A percentile compares a stretch with the other conserved stretches of the same genome.
These are phyloP conservation scores for Aphis gossypii DNA, from an alignment of 1,140 invertebrate species.

Conservation along the genomic window DNA sequence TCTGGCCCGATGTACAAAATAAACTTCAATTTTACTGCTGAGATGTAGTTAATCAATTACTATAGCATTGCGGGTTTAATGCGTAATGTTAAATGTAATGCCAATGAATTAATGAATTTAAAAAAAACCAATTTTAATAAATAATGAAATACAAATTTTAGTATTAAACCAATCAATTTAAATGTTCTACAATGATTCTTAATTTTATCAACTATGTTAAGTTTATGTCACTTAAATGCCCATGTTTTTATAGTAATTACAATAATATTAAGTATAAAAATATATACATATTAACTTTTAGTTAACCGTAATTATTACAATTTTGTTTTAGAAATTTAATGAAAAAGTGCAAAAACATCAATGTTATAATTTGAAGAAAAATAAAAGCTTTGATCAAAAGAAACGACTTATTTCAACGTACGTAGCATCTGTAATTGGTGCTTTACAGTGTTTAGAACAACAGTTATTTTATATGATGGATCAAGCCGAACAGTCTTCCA, in stretches of 20 bases:
- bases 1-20: neutral
- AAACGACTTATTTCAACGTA: conserved; percentile 19
- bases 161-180: neutral
- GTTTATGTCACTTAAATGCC: neutral
- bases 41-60: neutral
- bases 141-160: neutral
- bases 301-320: neutral
- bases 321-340: neutral
- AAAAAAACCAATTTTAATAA: neutral
- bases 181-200: no score
- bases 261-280: neutral
- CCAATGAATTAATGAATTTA: no score
- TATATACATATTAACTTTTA: neutral
- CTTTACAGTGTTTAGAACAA: conserved; percentile 42
- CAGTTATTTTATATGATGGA: neutral
- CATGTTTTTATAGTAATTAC: neutral
- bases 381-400: neutral
- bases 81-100: neutral
- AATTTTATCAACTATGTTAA: no score
- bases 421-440: conserved; percentile 43
- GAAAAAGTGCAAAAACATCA: neutral
- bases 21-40: neutral
- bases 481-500: neutral
- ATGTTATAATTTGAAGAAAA: neutral
- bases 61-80: neutral